These are phyloP conservation scores for Mechanitis mazaeus DNA, from an alignment of 2,888 invertebrate species.

Conservation along the genomic window DNA sequence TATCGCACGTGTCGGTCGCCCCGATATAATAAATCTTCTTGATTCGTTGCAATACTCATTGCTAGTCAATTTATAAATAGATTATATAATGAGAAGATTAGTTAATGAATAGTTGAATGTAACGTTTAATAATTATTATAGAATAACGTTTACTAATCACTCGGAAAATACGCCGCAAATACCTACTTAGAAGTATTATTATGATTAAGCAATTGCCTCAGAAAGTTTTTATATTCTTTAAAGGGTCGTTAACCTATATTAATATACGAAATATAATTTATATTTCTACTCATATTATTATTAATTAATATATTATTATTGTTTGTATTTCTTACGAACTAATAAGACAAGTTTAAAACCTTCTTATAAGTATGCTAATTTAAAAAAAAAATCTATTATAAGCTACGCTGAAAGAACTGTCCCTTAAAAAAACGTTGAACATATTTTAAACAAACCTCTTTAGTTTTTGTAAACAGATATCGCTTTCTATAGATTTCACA, in stretches of 20 bases:
- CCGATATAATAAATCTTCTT: slow-evolving; percentile 41
- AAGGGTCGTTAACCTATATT: no score
- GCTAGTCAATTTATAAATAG: slow-evolving; percentile 43
- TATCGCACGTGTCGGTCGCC: slow-evolving; percentile 14
- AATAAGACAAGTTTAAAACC: no score
- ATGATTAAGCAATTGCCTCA: slow-evolving; percentile 1
- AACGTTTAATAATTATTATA: slow-evolving; percentile 37
- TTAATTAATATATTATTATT: no score
- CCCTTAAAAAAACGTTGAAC: background rate
- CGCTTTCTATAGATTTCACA: slow-evolving; percentile 47
- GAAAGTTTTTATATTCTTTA: no score
- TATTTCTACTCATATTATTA: no score
- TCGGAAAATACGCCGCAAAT: no score
- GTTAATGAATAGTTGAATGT: slow-evolving; percentile 21
- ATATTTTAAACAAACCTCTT: slow-evolving; percentile 1
- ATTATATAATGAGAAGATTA: slow-evolving; percentile 29
- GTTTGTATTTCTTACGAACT: no score
- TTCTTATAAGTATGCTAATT: no score
- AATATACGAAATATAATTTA: no score
- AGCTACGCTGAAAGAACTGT: slow-evolving; percentile 4
- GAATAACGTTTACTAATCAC: slow-evolving; percentile 11
- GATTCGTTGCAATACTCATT: slow-evolving; percentile 48
- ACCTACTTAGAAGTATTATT: background rate
- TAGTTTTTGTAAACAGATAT: slow-evolving; percentile 5
- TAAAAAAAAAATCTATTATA: background rate